Evolutionary conservation across 2,888 invertebrate genomes (phyloP), one percentile per base, ranked within the genome.

Genomic region (Heliconius sara): DNA sequence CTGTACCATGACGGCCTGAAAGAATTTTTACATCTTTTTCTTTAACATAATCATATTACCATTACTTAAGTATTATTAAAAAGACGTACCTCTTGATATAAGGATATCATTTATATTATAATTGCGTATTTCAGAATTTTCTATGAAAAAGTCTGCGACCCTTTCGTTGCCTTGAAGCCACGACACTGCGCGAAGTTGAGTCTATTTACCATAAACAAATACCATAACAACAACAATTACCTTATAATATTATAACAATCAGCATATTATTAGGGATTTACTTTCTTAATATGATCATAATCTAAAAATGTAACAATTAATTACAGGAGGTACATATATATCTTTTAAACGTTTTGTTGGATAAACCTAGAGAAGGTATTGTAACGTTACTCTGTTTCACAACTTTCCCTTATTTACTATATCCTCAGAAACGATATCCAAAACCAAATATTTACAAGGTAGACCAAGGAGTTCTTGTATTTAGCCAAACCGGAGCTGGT

Each of bases 131-230:
- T 93, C 91, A 0, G 94, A 95, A 80, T 93, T 91, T 79, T 95
- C 95, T 6, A 95, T 81, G 65, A 95, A 94, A 85, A 85, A 94
- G 63, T 95, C 95, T 0, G 95, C 95, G 0, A 93, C 91, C 67
- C 94, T 86, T 68, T 93, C 93, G 79, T 93, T 92, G 0, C 93
- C 93, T 85, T 95, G 95, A 2, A 95, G 85, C 95, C 95, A 95
- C 0, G 94, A 95, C 1, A 95, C 90, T 0, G 93, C 89, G 0
- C 95, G 90, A 0, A 95, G 87, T 84, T 95, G 95, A 0, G 93
- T 93, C 95, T 95, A 84, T 10, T 80, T 66, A 81, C 10, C 19
- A 70, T 12, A 34, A 30, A n/a, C 22, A 27, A 3, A 52, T n/a
- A 22, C n/a, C n/a, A 63, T 63, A 63, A 12, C 25, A 63, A 60